These are phyloP conservation scores for Trilocha varians DNA, from an alignment of 2,888 invertebrate genomes.

Conservation along the genomic window DNA sequence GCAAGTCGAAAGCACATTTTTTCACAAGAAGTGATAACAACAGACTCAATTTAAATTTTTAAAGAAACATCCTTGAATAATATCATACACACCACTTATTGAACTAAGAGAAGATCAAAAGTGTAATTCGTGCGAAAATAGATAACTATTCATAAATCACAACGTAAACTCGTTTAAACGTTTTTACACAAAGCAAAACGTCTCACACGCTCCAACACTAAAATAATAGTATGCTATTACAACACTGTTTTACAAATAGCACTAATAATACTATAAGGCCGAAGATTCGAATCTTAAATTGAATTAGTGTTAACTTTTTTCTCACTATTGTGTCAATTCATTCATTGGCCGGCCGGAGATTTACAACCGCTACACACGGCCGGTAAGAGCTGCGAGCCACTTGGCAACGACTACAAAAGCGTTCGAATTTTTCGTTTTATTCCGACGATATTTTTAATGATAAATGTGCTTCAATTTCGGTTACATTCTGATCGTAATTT, in stretches of 20 bases:
- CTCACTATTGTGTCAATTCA: constrained; percentile 53
- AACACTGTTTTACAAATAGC: constrained; percentile 46
- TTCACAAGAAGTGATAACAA: not conserved
- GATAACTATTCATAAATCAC: constrained; percentile 21
- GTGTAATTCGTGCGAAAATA: constrained; percentile 21
- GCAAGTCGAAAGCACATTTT: too few species aligned
- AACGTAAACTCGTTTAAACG: constrained; percentile 8
- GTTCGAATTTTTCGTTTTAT: not conserved
- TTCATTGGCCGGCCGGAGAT: constrained; percentile 27
- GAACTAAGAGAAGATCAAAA: not conserved
- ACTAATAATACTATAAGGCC: constrained; percentile 41
- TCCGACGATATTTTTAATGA: not conserved
- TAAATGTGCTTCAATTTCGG: not conserved
- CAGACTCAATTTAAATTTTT: not conserved
- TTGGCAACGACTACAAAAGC: constrained; percentile 4
- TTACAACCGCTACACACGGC: constrained; percentile 24
- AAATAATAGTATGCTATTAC: constrained; percentile 39
- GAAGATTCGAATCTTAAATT: constrained; percentile 46
- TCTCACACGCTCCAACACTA: constrained; percentile 22
- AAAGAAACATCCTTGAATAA: not conserved
- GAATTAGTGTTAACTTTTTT: constrained; percentile 33
- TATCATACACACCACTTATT: not conserved
- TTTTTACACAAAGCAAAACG: constrained; percentile 21
- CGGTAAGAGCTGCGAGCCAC: constrained; percentile 8
- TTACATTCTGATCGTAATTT: not conserved